phyloP scores from a whole-genome alignment of 2,888 invertebrate genomes.

The Scotopteryx bipunctaria region DNA sequence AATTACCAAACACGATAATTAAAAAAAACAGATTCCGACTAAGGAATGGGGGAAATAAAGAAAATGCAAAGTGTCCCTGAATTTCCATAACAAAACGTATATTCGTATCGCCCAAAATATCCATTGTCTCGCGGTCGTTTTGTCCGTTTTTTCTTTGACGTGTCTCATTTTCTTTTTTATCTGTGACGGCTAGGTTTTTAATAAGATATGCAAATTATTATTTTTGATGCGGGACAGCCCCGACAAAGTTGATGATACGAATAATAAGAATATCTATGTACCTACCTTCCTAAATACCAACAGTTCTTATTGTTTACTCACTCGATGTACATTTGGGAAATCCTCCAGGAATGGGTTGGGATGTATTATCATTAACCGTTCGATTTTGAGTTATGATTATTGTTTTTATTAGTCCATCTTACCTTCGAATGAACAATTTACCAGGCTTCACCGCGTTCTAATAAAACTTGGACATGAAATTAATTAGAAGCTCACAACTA shows the following conservation, averaged over 20 bases:
- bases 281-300: too few species aligned
- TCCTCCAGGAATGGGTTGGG: too few species aligned
- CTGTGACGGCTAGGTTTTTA: constrained; percentile 74
- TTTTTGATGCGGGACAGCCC: constrained; percentile 54
- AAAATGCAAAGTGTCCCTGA: constrained; percentile 81
- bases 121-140: constrained; percentile 76
- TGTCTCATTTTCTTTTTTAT: constrained; percentile 80
- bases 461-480: constrained; percentile 42
- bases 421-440: neutral
- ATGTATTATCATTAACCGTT: neutral
- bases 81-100: constrained; percentile 80
- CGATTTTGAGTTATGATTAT: neutral
- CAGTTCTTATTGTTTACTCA: neutral
- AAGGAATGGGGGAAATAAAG: constrained; percentile 73
- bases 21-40: constrained; percentile 76
- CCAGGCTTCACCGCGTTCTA: constrained; percentile 3
- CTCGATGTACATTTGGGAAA: too few species aligned
- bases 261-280: too few species aligned
- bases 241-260: constrained; percentile 59
- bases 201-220: constrained; percentile 78
- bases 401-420: neutral
- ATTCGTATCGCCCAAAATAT: constrained; percentile 78
- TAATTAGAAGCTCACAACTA: constrained; percentile 55
- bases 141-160: constrained; percentile 72
- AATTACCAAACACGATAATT: constrained; percentile 83